These are phyloP conservation scores for Brachionichthys hirsutus DNA, from an alignment of 2,113 vertebrate species.

Conservation along the genomic window DNA sequence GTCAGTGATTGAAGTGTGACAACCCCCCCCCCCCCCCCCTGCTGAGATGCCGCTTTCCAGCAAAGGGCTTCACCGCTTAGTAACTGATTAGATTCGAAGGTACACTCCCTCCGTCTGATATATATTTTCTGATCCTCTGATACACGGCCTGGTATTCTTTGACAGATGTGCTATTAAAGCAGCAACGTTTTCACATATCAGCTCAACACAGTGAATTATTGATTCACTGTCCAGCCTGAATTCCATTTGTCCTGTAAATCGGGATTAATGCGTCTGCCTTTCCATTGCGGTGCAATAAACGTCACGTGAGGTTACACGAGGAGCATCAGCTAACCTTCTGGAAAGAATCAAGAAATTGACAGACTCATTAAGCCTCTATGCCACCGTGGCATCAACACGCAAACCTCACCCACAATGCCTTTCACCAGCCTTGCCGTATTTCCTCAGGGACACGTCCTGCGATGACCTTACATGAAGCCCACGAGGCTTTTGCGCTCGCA, in stretches of 20 bases:
- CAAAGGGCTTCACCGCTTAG: conserved; percentile 23
- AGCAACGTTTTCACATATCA: too few species aligned
- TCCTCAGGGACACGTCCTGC: conserved; percentile 26
- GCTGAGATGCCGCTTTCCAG: conserved; percentile 41
- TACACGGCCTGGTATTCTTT: conserved; percentile 23
- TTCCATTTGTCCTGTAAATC: conserved; percentile 15
- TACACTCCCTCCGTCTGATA: conserved; percentile 23
- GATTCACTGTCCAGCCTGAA: conserved; percentile 7
- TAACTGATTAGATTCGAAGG: conserved; percentile 44
- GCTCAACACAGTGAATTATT: neutral
- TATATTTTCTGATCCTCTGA: conserved; percentile 22
- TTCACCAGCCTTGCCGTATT: conserved; percentile 35
- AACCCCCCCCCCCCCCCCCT: too few species aligned
- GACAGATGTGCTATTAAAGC: neutral
- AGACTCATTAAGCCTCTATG: conserved; percentile 52
- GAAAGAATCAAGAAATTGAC: conserved; percentile 56
- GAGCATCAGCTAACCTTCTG: conserved; percentile 52
- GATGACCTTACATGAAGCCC: conserved; percentile 48
- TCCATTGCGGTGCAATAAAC: conserved; percentile 10
- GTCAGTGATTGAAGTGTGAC: conserved; percentile 54
- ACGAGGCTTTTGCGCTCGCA: conserved; percentile 44
- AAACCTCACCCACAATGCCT: conserved; percentile 58
- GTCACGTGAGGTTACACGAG: conserved; percentile 44
- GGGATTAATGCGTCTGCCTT: conserved; percentile 21
- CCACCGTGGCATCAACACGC: conserved; percentile 59